These are phyloP conservation scores for Sphaerophoria taeniata DNA, from an alignment of 2,888 invertebrate genomes.

Conservation along the genomic window DNA sequence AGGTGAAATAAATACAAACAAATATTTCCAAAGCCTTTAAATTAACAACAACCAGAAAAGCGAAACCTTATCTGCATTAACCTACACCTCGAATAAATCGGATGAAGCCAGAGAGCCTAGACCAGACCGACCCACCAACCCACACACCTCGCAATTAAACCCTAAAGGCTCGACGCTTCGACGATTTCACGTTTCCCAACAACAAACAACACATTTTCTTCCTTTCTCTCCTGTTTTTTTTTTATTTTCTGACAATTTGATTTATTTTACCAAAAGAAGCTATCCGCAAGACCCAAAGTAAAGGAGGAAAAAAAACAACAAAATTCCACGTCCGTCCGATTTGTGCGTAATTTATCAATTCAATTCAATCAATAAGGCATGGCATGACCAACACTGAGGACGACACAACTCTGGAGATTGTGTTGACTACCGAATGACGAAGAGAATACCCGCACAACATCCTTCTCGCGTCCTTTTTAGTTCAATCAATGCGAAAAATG, in stretches of 20 bases:
- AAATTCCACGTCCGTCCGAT: conserved; percentile 17
- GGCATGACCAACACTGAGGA: not conserved
- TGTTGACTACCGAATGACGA: not conserved
- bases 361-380: conserved; percentile 54
- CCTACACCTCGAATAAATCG: conserved; percentile 22
- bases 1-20: not conserved
- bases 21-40: not conserved
- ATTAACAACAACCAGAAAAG: not conserved
- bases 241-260: conserved; percentile 31
- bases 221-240: not conserved
- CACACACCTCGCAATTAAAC: not conserved
- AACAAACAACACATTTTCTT: not conserved
- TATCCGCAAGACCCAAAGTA: not conserved
- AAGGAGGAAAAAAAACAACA: not conserved
- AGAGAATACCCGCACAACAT: not conserved
- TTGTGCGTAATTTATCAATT: conserved; percentile 60
- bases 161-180: not conserved
- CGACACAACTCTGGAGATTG: conserved; percentile 2
- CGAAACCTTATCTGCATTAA: conserved; percentile 10
- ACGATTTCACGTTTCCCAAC: not conserved
- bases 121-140: not conserved
- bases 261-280: conserved; percentile 39
- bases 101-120: not conserved
- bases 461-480: conserved; percentile 33
- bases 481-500: conserved; percentile 41